Base-by-base conservation (phyloP, 2,113 vertebrate species). In the Rafetus swinhoei region DNA sequence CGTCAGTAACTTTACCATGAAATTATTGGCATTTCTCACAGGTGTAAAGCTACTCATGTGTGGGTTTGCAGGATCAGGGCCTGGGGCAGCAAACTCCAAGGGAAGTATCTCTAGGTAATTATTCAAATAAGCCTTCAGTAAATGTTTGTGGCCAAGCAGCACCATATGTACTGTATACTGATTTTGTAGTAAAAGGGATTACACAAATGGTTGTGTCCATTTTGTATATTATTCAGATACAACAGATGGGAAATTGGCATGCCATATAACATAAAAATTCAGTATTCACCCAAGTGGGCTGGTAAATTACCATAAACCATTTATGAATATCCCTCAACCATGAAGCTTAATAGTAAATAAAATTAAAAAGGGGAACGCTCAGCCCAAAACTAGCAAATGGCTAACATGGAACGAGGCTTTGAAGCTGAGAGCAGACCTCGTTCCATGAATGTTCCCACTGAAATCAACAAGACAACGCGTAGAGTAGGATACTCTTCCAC, bases 161-260 rank as follows among this genome's bases (percentile, higher is more conserved):
- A 90, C 92, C 96, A 96, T 96, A 97, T 96, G 94, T 80, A 94
- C 84, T 87, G 91, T 94, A 96, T 95, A 96, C 97, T 97, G 97
- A 97, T 97, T 96, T 97, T 94, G 92, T 86, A 96, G 95, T 86
- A 97, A 97, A 72, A 97, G 90, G 93, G 96, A 96, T 97, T 96
- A 96, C 80, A 96, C 88, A 95, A 94, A 89, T 93, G 89, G 93
- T 95, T 81, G 79, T 94, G 95, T 96, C 94, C 95, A 94, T 95
- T 96, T 95, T 95, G 93, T 96, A 94, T 97, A 97, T 96, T 97
- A 97, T 96, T 98, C 94, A 97, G 93, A 96, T 94, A 96, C 91
- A 98, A 95, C 97, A 98, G 98, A 98, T 97, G 97, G 96, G 90
- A 97, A 97, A 97, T 97, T 98, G 96, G 96, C 97, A 98, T 93